These are phyloP conservation scores for Oedothorax gibbosus DNA, from an alignment of 1,140 invertebrate species.

Conservation along the genomic window DNA sequence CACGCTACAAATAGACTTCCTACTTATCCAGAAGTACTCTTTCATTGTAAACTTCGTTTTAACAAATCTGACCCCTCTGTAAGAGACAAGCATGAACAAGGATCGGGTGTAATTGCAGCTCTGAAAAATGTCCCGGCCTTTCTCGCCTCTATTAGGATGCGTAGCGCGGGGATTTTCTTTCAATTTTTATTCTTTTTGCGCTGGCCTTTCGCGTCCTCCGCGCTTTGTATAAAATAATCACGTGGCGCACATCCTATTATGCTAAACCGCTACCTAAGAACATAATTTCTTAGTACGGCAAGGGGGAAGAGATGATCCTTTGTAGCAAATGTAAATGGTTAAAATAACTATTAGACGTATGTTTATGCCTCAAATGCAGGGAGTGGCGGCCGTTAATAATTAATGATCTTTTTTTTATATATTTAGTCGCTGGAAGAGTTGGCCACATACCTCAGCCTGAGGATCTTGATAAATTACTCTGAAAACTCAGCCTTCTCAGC, in stretches of 20 bases:
- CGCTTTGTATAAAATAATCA: constrained; percentile 24
- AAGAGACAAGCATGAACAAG: not conserved
- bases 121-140: not conserved
- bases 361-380: constrained; percentile 32
- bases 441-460: constrained; percentile 12
- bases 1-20: not conserved
- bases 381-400: constrained; percentile 39
- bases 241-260: constrained; percentile 28
- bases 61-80: not conserved
- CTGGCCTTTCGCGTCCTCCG: not conserved
- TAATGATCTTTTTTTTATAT: constrained; percentile 20
- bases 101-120: not conserved
- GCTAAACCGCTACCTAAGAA: constrained; percentile 20
- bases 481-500: not conserved
- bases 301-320: not conserved
- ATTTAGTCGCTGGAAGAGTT: constrained; percentile 1
- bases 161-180: not conserved
- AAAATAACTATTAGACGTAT: constrained; percentile 29
- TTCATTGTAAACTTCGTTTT: not conserved
- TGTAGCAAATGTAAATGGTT: constrained; percentile 32
- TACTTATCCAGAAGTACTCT: not conserved
- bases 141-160: not conserved
- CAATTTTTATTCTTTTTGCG: not conserved
- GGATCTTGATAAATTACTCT: constrained; percentile 39
- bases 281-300: constrained; percentile 8